Evolutionary conservation across 1,140 invertebrate species (phyloP).

Genomic region (Leptestheria dahalacensis): DNA sequence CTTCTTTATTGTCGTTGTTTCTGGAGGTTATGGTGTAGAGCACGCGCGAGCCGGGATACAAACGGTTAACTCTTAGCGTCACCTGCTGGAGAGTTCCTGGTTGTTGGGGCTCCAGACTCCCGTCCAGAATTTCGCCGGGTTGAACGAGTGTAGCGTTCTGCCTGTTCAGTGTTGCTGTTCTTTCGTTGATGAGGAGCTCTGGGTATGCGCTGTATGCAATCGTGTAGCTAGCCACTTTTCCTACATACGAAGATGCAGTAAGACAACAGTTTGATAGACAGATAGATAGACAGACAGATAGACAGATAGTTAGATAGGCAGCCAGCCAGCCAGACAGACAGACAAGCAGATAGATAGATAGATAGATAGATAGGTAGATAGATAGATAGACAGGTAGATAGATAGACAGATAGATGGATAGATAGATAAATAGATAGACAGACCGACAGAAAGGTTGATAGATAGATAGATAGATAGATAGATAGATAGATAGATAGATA

Average conservation of each 20-base stretch:
- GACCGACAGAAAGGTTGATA: too few species aligned
- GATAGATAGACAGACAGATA: too few species aligned
- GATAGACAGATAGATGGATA: too few species aligned
- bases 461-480: neutral
- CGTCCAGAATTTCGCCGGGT: neutral
- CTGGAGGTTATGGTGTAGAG: neutral
- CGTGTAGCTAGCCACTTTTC: neutral
- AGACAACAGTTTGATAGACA: neutral
- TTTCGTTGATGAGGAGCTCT: neutral
- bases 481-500: too few species aligned
- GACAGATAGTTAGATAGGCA: too few species aligned
- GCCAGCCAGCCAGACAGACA: too few species aligned
- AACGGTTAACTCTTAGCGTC: neutral
- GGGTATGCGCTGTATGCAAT: neutral
- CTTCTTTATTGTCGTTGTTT: neutral
- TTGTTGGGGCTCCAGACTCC: neutral
- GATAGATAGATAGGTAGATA: too few species aligned
- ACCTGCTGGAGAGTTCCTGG: neutral
- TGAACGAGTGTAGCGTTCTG: neutral
- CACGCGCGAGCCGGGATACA: neutral
- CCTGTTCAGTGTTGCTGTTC: neutral
- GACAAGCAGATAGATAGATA: too few species aligned
- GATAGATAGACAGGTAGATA: too few species aligned
- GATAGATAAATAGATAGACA: too few species aligned
- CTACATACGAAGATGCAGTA: neutral